These are phyloP conservation scores for Stenchaetothrips biformis DNA, from an alignment of 2,888 invertebrate genomes.

Conservation along the genomic window DNA sequence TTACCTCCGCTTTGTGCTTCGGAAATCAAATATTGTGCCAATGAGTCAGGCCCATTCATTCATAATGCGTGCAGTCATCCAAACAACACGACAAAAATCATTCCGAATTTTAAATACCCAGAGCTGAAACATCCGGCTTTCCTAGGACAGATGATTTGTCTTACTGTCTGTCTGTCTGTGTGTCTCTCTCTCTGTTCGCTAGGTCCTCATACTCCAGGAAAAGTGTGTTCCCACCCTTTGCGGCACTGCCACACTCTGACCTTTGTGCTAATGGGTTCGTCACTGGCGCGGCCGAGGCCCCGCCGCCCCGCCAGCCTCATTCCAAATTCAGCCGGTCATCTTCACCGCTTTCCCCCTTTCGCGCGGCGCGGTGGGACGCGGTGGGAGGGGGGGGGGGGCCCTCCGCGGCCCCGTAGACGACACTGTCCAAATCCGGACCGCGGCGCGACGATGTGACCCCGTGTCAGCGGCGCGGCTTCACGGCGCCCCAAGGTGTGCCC, in stretches of 20 bases:
- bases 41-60: neutral
- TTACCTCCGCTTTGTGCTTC: constrained; percentile 4
- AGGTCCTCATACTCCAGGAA: neutral
- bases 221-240: neutral
- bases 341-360: neutral
- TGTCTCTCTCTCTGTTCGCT: neutral
- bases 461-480: no score
- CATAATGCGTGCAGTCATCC: neutral
- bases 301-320: neutral
- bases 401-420: no score
- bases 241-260: neutral
- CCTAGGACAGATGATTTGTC: no score
- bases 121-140: no score
- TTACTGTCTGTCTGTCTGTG: neutral
- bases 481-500: no score
- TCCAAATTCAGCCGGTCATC: neutral
- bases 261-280: constrained; percentile 4
- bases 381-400: no score
- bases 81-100: no score
- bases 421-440: no score
- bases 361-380: neutral
- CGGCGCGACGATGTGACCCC: no score
- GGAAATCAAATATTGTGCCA: constrained; percentile 1
- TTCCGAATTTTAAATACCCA: no score
- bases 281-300: neutral